A percentile compares a stretch with the other conserved stretches of the same genome.
These are phyloP conservation scores for Heteractis magnifica DNA, from an alignment of 92 coral and sea anemone species.

Conservation along the genomic window DNA sequence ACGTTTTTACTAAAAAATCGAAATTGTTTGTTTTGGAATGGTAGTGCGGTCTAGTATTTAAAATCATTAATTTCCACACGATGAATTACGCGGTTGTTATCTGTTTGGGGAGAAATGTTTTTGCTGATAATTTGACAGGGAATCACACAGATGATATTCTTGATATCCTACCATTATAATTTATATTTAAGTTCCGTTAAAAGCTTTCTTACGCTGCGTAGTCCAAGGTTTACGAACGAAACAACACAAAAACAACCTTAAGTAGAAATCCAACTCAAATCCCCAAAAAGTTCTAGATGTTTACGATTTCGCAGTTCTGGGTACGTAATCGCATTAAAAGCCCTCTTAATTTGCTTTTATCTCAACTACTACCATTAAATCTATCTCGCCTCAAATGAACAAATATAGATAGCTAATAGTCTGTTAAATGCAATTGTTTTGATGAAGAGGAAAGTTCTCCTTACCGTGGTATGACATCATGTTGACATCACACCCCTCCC, in stretches of 20 bases:
- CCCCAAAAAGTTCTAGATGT: background rate
- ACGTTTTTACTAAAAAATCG: background rate
- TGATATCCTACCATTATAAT: background rate
- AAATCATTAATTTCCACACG: too few species aligned
- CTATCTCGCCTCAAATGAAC: background rate
- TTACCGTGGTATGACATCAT: constrained; percentile 72
- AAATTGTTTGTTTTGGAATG: background rate
- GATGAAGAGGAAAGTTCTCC: constrained; percentile 50
- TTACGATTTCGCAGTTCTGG: background rate
- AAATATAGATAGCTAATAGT: background rate
- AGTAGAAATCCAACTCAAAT: too few species aligned
- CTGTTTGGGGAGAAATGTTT: too few species aligned
- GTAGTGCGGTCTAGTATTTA: too few species aligned
- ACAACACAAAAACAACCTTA: background rate
- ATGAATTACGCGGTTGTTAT: too few species aligned
- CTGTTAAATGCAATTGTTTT: background rate
- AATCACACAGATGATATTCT: background rate
- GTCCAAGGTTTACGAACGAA: background rate
- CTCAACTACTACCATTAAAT: background rate
- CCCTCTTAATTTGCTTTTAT: background rate
- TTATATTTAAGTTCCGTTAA: background rate
- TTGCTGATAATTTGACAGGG: background rate
- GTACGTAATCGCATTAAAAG: background rate
- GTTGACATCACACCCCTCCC: constrained; percentile 93
- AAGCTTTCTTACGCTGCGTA: background rate